Evolutionary conservation across 2,113 vertebrate species (phyloP), one percentile per base, ranked within the genome.

Genomic region (Poicephalus meyeri): DNA sequence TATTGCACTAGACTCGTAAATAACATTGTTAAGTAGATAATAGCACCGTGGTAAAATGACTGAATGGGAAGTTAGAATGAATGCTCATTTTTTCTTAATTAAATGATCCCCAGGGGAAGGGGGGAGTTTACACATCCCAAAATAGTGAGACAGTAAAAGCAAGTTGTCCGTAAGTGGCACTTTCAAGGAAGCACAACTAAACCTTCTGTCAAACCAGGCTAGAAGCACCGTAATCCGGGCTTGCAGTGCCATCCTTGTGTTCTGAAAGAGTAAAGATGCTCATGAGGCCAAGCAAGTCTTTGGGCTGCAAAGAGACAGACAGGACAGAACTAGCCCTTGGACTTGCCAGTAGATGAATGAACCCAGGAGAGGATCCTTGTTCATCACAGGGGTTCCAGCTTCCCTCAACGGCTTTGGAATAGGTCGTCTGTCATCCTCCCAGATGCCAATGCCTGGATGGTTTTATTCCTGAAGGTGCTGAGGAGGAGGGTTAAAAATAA

Each of bases 1-100:
- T 97, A 97, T 98, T 97, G 97, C 97, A 97, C 97, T 97, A 97
- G 83, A 90, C 86, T 95, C 28, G 81, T 94, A 80, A 89, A 61
- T 84, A 31, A 92, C 35, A 20, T 76, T 55, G 69, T 56, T 63
- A 19, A 33, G 73, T 89, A 95, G 94, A 31, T 95, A 66, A 89
- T 95, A 97, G 97, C 97, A 97, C 97, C 96, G 5, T 80, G 93
- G 96, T 85, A 80, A 91, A 91, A 93, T 41, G 94, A 91, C 50
- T 77, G 88, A 20, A 10, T 76, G 90, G 93, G 72, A 82, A 25
- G 82, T 88, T 95, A 94, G 69, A 89, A 80, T 44, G 1, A 93
- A 64, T 50, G 23, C 66, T 74, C 56, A 10, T 24, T 84, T 92
- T 92, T 74, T 53, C 60, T 80, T 69, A 88, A 86, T 94, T 46